These are phyloP conservation scores for Phengaris alcon DNA, from an alignment of 2,888 invertebrate genomes.

Conservation along the genomic window DNA sequence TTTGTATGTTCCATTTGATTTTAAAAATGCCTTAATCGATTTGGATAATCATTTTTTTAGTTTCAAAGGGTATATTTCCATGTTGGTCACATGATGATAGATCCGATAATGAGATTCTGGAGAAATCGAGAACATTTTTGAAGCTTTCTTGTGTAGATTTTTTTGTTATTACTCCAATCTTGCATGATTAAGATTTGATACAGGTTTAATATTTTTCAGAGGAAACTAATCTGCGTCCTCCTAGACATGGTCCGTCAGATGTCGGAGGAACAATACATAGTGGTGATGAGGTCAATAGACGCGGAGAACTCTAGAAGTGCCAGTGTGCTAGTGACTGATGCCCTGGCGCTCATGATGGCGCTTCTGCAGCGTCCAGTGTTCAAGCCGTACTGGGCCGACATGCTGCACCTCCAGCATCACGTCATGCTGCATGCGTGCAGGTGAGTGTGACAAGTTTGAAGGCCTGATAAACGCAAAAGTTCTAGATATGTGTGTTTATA, in stretches of 20 bases:
- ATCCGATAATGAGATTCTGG: no score
- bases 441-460: slow-evolving; percentile 43
- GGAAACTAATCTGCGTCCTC: slow-evolving; percentile 92
- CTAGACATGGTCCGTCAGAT: slow-evolving; percentile 95
- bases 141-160: no score
- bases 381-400: slow-evolving; percentile 95
- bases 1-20: no score
- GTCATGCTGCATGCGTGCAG: slow-evolving; percentile 88
- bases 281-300: slow-evolving; percentile 85
- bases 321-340: slow-evolving; percentile 90
- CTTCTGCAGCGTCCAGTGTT: slow-evolving; percentile 91
- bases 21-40: no score
- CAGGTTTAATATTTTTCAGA: slow-evolving; percentile 63
- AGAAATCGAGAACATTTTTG: no score
- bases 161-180: no score
- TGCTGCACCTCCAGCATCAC: slow-evolving; percentile 91
- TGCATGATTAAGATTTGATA: no score
- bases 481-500: no score
- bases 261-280: slow-evolving; percentile 89
- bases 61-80: no score
- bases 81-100: no score
- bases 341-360: slow-evolving; percentile 91
- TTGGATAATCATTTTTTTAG: no score
- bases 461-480: no score
- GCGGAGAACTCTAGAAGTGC: slow-evolving; percentile 75